phyloP scores from a whole-genome alignment of 2,113 vertebrate genomes.

The Myocastor coypus region DNA sequence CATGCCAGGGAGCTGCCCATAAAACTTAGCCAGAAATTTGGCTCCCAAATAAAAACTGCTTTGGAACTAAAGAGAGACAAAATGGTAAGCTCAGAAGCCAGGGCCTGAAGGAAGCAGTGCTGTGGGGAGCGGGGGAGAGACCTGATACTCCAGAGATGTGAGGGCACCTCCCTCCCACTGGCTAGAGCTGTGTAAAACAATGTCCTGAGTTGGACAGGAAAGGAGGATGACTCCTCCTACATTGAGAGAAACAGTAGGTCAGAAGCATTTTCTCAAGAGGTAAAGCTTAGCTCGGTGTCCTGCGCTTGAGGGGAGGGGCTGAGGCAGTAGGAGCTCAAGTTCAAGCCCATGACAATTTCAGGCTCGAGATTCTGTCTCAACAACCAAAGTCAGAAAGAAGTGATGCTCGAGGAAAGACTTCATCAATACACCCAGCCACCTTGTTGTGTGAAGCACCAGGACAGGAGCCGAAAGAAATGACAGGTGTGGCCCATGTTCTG shows the following conservation, averaged over 20 bases:
- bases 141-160: not conserved
- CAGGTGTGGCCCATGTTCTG: not conserved
- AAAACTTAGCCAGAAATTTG: not conserved
- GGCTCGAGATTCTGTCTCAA: not conserved
- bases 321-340: not conserved
- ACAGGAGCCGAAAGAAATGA: not conserved
- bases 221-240: not conserved
- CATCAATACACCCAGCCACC: not conserved
- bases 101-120: not conserved
- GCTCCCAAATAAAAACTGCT: not conserved
- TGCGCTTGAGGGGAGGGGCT: not conserved
- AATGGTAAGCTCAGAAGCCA: not conserved
- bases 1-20: not conserved
- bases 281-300: not conserved
- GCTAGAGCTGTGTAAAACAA: not conserved
- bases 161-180: too few relatives aligned
- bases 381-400: not conserved
- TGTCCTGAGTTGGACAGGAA: not conserved
- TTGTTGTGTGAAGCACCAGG: not conserved
- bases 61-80: not conserved
- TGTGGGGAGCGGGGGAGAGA: too few relatives aligned
- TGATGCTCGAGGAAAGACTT: not conserved
- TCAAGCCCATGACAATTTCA: not conserved
- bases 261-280: not conserved
- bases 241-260: not conserved